Evolutionary conservation across 2,113 vertebrate species (phyloP).

Genomic region (Oceanites oceanicus): DNA sequence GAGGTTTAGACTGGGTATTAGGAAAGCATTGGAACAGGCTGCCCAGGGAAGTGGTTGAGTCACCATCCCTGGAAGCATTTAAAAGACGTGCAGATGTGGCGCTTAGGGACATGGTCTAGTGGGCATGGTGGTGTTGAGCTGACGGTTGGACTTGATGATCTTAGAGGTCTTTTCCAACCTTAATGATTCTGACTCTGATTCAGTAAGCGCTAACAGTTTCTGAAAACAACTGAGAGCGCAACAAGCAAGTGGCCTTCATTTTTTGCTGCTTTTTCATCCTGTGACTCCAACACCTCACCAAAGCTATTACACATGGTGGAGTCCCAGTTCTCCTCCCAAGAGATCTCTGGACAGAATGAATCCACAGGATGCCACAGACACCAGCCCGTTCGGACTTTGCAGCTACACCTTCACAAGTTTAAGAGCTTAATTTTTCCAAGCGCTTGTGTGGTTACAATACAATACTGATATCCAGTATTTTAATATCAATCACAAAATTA

Average conservation of each 20-base stretch:
- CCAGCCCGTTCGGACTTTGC: neutral
- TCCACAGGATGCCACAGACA: neutral
- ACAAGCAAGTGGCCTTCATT: neutral
- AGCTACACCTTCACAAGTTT: neutral
- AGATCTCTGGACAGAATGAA: neutral
- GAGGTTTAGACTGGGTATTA: too few relatives aligned
- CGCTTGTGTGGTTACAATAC: rapidly evolving
- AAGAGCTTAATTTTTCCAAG: neutral
- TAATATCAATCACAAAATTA: neutral
- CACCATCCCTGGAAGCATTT: too few relatives aligned
- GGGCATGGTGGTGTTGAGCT: too few relatives aligned
- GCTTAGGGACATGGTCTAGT: too few relatives aligned
- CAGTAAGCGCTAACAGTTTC: neutral
- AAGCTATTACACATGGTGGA: neutral
- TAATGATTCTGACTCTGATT: too few relatives aligned
- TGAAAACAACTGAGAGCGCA: neutral
- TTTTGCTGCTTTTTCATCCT: neutral
- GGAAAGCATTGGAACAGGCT: too few relatives aligned
- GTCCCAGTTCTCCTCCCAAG: neutral
- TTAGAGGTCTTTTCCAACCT: too few relatives aligned
- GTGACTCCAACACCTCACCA: neutral
- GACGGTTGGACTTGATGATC: too few relatives aligned
- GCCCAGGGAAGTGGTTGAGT: too few relatives aligned
- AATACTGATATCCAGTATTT: neutral
- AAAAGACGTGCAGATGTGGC: too few relatives aligned